Conservation (phyloP, 2,113 vertebrate genomes). For the Channa argus region DNA sequence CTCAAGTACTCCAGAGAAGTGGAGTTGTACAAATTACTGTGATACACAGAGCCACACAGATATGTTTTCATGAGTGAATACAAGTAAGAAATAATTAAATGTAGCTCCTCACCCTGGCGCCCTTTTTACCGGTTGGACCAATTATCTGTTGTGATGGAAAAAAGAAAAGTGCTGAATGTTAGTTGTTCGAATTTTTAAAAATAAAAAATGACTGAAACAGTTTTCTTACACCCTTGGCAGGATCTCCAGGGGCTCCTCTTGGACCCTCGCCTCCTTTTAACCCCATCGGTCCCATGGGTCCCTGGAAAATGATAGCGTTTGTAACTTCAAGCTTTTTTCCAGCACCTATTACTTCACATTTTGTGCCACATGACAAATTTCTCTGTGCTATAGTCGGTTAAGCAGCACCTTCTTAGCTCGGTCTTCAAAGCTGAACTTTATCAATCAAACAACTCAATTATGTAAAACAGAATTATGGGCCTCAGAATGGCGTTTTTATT, state of each 20-base stretch:
- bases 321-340: no score
- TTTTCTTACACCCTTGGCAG: slow-evolving; percentile 87
- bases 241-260: slow-evolving; percentile 86
- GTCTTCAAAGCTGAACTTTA: slow-evolving; percentile 5
- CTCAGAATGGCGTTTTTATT: slow-evolving; percentile 2
- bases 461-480: slow-evolving; percentile 8
- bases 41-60: no score
- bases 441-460: not conserved
- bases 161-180: slow-evolving; percentile 15
- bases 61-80: no score
- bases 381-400: not conserved
- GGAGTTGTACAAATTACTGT: no score
- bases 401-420: not conserved
- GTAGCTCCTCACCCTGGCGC: slow-evolving; percentile 82
- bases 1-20: no score
- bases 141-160: slow-evolving; percentile 79
- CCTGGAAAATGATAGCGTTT: slow-evolving; percentile 68
- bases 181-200: not conserved
- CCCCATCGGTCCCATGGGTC: slow-evolving; percentile 83
- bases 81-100: no score
- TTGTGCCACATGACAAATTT: not conserved
- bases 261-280: slow-evolving; percentile 89
- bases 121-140: slow-evolving; percentile 90
- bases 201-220: not conserved
- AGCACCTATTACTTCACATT: no score